Percentiles rank a stretch among this genome's conserved stretches.
These are phyloP conservation scores for Turdus rufiventris DNA, from an alignment of 2,113 vertebrate genomes.

Conservation along the genomic window DNA sequence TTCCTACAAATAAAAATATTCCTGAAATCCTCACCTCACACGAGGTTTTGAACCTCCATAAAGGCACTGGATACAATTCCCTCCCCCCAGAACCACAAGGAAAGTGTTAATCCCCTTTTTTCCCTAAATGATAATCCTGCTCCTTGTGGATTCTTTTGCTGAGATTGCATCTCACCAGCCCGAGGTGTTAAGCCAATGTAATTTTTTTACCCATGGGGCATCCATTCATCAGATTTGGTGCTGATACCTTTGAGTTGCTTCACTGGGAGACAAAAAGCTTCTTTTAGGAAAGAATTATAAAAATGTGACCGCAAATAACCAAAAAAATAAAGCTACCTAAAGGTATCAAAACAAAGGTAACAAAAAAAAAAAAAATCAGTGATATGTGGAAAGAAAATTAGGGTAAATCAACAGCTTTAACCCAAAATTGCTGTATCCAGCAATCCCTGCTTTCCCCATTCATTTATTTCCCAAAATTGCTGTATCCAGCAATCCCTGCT, in stretches of 20 bases:
- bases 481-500: not conserved
- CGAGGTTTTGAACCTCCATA: not conserved
- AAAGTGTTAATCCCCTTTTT: not conserved
- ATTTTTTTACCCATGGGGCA: constrained; percentile 56
- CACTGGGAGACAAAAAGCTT: not conserved
- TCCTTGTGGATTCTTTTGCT: constrained; percentile 13
- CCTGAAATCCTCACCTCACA: not conserved
- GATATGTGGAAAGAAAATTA: not conserved
- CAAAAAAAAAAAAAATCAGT: too few species aligned
- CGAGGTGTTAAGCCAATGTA: constrained; percentile 17
- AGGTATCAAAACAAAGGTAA: too few species aligned
- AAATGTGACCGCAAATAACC: constrained; percentile 5
- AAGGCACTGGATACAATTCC: not conserved
- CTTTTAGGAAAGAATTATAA: not conserved
- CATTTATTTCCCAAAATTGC: not conserved
- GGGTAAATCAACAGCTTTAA: not conserved
- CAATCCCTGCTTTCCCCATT: not conserved
- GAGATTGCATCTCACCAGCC: constrained; percentile 30
- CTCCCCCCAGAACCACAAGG: not conserved
- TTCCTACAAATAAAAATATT: not conserved
- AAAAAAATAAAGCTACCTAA: not conserved
- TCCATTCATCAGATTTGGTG: constrained; percentile 45
- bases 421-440: not conserved
- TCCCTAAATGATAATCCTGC: not conserved
- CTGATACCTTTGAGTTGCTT: constrained; percentile 3